phyloP scores from a whole-genome alignment of 2,797 vertebrate species.

The Chiropotes sagulatus region DNA sequence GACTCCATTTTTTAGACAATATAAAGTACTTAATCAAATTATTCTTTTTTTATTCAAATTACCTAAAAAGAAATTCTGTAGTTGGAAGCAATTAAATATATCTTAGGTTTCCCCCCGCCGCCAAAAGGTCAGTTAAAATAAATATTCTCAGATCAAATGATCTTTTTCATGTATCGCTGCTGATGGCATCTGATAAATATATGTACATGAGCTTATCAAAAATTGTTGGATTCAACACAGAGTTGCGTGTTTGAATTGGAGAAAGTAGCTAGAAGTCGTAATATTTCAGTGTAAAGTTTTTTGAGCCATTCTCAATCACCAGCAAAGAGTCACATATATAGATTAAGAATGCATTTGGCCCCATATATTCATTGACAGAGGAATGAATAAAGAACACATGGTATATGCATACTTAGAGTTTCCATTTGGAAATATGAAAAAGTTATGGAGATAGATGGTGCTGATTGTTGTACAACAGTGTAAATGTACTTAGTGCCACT shows the following conservation, averaged over 20 bases:
- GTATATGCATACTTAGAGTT: not conserved
- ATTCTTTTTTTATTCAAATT: constrained; percentile 20
- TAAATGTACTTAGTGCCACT: not conserved
- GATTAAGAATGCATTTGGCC: not conserved
- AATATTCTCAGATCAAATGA: not conserved
- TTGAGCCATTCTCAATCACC: not conserved
- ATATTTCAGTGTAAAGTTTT: not conserved
- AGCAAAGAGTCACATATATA: not conserved
- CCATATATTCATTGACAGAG: not conserved
- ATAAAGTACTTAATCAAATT: constrained; percentile 21
- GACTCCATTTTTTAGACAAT: not conserved
- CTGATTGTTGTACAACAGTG: not conserved
- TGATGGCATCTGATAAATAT: constrained; percentile 26
- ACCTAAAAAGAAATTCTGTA: constrained; percentile 24
- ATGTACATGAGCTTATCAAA: not conserved
- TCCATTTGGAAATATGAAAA: constrained; percentile 12
- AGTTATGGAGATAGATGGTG: not conserved
- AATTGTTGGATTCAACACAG: not conserved
- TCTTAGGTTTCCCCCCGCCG: not conserved
- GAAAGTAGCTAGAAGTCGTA: not conserved
- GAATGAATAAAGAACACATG: not conserved
- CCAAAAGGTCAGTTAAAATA: constrained; percentile 19
- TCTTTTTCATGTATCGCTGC: constrained; percentile 8
- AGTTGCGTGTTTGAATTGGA: not conserved
- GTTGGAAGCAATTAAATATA: constrained; percentile 41